Percentiles rank a stretch among this genome's conserved stretches.
Evolutionary conservation across 1,140 invertebrate species (phyloP).

Genomic region (Drosophila aff.): DNA sequence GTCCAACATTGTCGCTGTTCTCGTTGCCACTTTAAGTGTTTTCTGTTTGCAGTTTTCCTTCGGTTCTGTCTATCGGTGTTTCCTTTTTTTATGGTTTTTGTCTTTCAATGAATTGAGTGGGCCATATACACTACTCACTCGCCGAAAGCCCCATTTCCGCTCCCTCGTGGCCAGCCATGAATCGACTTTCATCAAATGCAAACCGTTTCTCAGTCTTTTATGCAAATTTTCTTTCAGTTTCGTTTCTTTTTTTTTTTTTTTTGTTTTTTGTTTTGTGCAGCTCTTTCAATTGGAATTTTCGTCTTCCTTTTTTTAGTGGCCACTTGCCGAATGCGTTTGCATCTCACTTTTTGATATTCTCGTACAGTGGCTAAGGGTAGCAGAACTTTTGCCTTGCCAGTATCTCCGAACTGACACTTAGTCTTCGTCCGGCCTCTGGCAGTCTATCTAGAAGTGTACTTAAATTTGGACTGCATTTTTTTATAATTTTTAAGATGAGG

Average conservation of each 20-base stretch:
- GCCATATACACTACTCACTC: slow-evolving; percentile 28
- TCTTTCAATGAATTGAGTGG: slow-evolving; percentile 69
- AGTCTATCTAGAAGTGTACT: neutral
- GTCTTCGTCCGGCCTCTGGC: slow-evolving; percentile 8
- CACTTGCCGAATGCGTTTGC: slow-evolving; percentile 53
- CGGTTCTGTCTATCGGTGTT: slow-evolving; percentile 44
- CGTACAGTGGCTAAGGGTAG: slow-evolving; percentile 3
- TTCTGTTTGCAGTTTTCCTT: slow-evolving; percentile 30
- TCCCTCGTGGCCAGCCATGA: slow-evolving; percentile 38
- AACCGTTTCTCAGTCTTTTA: slow-evolving; percentile 59
- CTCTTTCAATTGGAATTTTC: slow-evolving; percentile 46
- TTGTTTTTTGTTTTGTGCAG: slow-evolving; percentile 12
- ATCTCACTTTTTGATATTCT: slow-evolving; percentile 45
- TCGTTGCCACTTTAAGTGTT: slow-evolving; percentile 68
- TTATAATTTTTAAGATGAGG: neutral
- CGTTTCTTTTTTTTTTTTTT: neutral
- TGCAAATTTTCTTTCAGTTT: slow-evolving; percentile 44
- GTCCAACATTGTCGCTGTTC: slow-evolving; percentile 53
- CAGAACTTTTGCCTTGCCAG: slow-evolving; percentile 21
- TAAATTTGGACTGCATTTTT: neutral
- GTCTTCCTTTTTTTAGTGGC: slow-evolving; percentile 45
- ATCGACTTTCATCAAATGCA: slow-evolving; percentile 60
- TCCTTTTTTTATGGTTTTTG: slow-evolving; percentile 29
- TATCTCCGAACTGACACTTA: slow-evolving; percentile 6
- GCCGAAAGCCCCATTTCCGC: neutral